Evolutionary conservation across 2,888 invertebrate genomes (phyloP).

Genomic region (Tiliacea aurago): DNA sequence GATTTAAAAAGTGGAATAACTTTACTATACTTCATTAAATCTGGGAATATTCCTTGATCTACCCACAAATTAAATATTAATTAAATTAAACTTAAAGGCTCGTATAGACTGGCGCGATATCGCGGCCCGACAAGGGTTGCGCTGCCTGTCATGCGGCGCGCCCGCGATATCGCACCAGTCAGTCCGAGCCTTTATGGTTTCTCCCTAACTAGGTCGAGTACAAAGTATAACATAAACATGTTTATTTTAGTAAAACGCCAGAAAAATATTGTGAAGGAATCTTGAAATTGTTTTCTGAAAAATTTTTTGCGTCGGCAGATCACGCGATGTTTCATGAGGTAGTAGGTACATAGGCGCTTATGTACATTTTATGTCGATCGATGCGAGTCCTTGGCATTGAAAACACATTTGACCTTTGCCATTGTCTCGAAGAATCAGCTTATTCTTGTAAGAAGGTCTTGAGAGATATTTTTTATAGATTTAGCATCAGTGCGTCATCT

Average conservation of each 20-base stretch:
- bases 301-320: constrained; percentile 29
- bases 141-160: too few relatives aligned
- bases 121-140: too few relatives aligned
- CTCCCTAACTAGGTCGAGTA: constrained; percentile 45
- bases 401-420: constrained; percentile 55
- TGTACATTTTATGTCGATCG: constrained; percentile 56
- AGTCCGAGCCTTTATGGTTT: constrained; percentile 28
- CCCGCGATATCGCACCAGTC: too few relatives aligned
- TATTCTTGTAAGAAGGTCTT: constrained; percentile 23
- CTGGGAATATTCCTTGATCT: too few relatives aligned
- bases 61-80: too few relatives aligned
- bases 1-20: too few relatives aligned
- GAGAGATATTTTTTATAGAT: constrained; percentile 21
- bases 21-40: too few relatives aligned
- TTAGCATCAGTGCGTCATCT: not conserved
- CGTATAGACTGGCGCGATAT: too few relatives aligned
- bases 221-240: constrained; percentile 12
- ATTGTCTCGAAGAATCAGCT: constrained; percentile 43
- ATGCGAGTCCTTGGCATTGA: constrained; percentile 59
- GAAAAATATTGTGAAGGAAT: constrained; percentile 28
- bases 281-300: constrained; percentile 23
- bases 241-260: constrained; percentile 14
- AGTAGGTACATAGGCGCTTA: constrained; percentile 25
- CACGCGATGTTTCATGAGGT: constrained; percentile 53
- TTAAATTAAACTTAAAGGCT: too few relatives aligned